Evolutionary conservation across 2,797 vertebrate species (phyloP), one percentile per base, ranked within the genome.

Genomic region (Tokudaia tokunoshimensis): DNA sequence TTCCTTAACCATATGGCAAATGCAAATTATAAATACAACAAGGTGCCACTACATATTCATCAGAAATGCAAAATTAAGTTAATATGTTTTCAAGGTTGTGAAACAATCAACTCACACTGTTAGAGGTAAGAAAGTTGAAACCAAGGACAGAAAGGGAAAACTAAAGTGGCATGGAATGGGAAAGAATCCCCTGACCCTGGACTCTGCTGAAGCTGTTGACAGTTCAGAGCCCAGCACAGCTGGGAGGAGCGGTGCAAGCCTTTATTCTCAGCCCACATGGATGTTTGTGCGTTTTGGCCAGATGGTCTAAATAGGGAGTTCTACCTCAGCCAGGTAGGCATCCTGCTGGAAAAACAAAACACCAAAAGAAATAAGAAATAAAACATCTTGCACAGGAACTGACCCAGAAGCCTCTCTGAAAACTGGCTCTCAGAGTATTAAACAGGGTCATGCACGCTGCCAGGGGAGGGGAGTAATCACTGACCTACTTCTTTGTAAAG

Each of bases 31-130:
- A 90, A 72, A 41, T 44, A 81, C 44, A 94, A 94, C 12, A 78
- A 57, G n/a, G 83, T 93, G 31, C 6, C 44, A 85, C 26, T 84
- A 74, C 50, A 92, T 11, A 88, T 4, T 15, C 34, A 87, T 11
- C 41, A 94, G 78, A 94, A 96, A 91, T 44, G 10, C 17, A 92
- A 93, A 80, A 72, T 34, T 75, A n/a, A 93, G 72, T 41, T 47
- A 80, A 80, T 34, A 8, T 86, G 19, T 82, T 95, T 89, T 74
- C 47, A 90, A 96, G 91, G 47, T 24, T 63, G n/a, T 52, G 7
- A 80, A 87, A 26, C 72, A 78, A 85, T 4, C 50, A 47, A 89
- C 29, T 63, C 29, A 80, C 29, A 87, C 29, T 75, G 63, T 31
- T 87, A 15, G 11, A 47, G 7, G 63, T 22, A 78, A 19, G n/a